Evolutionary conservation across 2,113 vertebrate species (phyloP), one percentile per base, ranked within the genome.

Genomic region (Lanius collurio): DNA sequence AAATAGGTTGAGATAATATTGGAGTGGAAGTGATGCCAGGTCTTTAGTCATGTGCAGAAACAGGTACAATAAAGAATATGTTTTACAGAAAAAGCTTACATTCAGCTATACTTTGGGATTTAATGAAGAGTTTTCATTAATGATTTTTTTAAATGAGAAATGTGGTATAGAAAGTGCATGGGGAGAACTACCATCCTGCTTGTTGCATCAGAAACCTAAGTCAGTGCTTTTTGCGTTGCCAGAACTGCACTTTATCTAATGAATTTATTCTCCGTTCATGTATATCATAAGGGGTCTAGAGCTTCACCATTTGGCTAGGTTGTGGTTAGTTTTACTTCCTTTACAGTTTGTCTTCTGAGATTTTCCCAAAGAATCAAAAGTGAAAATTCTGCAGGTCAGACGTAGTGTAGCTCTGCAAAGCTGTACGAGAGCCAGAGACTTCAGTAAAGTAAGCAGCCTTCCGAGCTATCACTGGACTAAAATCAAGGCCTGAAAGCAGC

Each of bases 171-270:
- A 60, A 83, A 26, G 67, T 76, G 81, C 41, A 71, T 62, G 81
- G n/a, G 23, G 37, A 44, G 31, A 55, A 16, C 79, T 70, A 74
- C 56, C 81, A 93, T 89, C 92, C 76, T 85, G 90, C 62, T 93
- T 93, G 62, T 68, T 77, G 37, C 56, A 87, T 94, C 56, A 71
- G 60, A 94, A 93, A 83, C 52, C 35, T 42, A 87, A 65, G 33
- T 82, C 82, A 35, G 16, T 91, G 90, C 83, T 95, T 95, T 83
- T 95, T 63, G 73, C 10, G 3, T 96, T 93, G 42, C 93, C 77
- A 83, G 92, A 94, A 68, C 59, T 93, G 92, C 90, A 96, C 88
- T 94, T 94, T 91, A 81, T 93, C 64, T 84, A 47, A 87, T 50
- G 15, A 75, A 76, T 82, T 57, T 89, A 60, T 73, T 41, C 27